Conservation (phyloP, 2,113 vertebrate species). For the Oreochromis niloticus region DNA sequence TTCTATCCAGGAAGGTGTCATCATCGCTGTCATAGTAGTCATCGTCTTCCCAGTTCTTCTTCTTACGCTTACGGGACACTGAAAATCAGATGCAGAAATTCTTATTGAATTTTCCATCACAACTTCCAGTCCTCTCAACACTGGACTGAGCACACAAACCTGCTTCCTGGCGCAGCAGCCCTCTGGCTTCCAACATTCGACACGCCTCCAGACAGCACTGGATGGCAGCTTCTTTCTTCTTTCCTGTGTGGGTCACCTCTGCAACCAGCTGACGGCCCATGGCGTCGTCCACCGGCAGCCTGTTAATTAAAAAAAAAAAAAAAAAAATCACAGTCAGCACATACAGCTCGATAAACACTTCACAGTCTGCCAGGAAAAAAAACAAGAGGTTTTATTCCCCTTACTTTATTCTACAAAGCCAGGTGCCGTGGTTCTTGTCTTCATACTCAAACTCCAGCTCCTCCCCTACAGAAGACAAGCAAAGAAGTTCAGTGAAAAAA, state of each 20-base stretch:
- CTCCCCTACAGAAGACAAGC: slow-evolving; percentile 74
- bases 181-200: slow-evolving; percentile 89
- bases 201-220: slow-evolving; percentile 93
- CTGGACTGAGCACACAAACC: slow-evolving; percentile 62
- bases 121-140: background rate
- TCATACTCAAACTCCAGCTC: slow-evolving; percentile 97
- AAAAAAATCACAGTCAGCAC: background rate
- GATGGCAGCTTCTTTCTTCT: slow-evolving; percentile 90
- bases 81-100: background rate
- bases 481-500: background rate
- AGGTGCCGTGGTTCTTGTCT: slow-evolving; percentile 86
- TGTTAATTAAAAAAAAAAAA: slow-evolving; percentile 45
- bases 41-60: slow-evolving; percentile 97
- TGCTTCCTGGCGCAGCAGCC: slow-evolving; percentile 93
- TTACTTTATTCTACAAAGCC: slow-evolving; percentile 95
- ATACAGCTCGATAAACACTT: background rate
- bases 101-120: rapidly evolving
- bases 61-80: slow-evolving; percentile 95
- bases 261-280: slow-evolving; percentile 88
- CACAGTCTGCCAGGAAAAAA: rapidly evolving
- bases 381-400: background rate
- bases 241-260: slow-evolving; percentile 87
- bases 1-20: slow-evolving; percentile 93
- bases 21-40: slow-evolving; percentile 98
- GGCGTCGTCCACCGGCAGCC: slow-evolving; percentile 91